Conservation (phyloP, 2,888 invertebrate genomes). For the Eupeodes luniger region DNA sequence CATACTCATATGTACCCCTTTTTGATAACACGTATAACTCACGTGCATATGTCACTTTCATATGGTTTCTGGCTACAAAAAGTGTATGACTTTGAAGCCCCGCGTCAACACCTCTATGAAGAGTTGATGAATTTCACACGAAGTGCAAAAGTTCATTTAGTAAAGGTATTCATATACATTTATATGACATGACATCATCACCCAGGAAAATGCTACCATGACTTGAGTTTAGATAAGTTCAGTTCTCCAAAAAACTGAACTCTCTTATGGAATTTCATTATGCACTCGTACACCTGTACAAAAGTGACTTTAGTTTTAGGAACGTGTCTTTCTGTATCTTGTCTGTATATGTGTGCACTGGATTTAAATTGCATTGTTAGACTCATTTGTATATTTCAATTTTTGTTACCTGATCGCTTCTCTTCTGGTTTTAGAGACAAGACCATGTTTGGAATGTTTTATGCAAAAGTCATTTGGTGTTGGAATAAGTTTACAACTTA, state of each 20-base stretch:
- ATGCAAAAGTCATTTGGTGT: too few species aligned
- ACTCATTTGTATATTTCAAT: background rate
- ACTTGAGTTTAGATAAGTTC: background rate
- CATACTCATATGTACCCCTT: background rate
- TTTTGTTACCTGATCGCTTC: background rate
- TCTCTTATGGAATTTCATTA: background rate
- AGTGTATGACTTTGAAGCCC: conserved; percentile 7
- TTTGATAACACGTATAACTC: background rate
- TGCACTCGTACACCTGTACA: background rate
- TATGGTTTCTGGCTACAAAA: conserved; percentile 22
- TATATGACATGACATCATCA: background rate
- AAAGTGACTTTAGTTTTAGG: background rate
- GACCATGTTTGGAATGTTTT: too few species aligned
- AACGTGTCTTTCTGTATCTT: background rate
- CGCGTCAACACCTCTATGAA: conserved; percentile 1
- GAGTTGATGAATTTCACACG: conserved; percentile 17
- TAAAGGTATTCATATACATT: background rate
- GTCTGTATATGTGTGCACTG: too few species aligned
- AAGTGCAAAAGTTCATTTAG: background rate
- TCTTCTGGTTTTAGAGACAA: too few species aligned
- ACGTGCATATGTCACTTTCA: conserved; percentile 13
- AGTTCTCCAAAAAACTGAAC: background rate
- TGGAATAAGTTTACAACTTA: too few species aligned
- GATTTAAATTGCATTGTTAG: background rate
- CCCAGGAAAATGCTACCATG: background rate